Evolutionary conservation across 1,140 invertebrate genomes (phyloP), one percentile per base, ranked within the genome.

Genomic region (Nasonia longicornis): DNA sequence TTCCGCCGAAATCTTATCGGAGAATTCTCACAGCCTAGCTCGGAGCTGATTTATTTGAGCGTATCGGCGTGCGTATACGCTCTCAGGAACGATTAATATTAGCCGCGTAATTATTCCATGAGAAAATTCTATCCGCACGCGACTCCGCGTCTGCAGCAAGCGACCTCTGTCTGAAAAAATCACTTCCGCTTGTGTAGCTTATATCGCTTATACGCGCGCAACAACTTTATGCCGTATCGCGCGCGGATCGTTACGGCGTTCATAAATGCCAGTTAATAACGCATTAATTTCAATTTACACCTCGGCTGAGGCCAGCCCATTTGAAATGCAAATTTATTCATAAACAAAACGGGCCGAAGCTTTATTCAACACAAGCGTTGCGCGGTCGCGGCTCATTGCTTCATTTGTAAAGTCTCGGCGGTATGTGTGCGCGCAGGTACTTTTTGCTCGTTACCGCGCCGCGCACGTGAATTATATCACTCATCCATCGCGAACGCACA

Each of bases 241-340:
- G 16, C 72, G 29, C 48, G 29, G 45, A 77, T 78, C 81, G 76
- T 74, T 74, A 73, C 35, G 80, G 35, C 81, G 42, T 52, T 82
- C 81, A 79, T 82, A 82, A 82, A 82, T 71, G 77, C 66, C 77
- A 79, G 81, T 82, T 82, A 79, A 82, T 82, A 82, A 82, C 72
- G 77, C 77, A 76, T 82, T 79, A 75, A 79, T 82, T 82, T 82
- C 72, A 82, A 82, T 82, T 82, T 82, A 82, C 81, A 82, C 81
- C 81, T 82, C 48, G 71, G 20, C 31, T 38, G 4, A 48, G 52
- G 69, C 74, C 74, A 22, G 66, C 48, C 35, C 66, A 75, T 48
- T 80, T 63, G 42, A 22, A 69, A 75, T 73, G 80, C 42, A 66
- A 82, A 82, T 82, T 77, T 77, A 82, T 82, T 82, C 80, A 82